Evolutionary conservation across 2,797 vertebrate species (phyloP).

Genomic region (Lateolabrax maculatus): DNA sequence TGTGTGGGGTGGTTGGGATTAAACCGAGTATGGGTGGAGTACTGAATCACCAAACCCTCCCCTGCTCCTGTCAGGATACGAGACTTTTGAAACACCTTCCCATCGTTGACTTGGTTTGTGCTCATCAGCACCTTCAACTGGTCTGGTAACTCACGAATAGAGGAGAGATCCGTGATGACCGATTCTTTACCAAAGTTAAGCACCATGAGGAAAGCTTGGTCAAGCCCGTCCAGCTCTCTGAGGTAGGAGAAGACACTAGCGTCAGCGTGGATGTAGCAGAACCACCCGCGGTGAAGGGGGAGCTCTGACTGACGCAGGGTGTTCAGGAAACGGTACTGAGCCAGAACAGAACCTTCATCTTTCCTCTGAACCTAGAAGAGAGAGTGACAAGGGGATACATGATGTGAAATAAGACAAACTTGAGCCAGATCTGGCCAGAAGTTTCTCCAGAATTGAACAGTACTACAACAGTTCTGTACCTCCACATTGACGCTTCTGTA

Average conservation of each 20-base stretch:
- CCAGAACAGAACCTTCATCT: slow-evolving; percentile 84
- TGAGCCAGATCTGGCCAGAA: background rate
- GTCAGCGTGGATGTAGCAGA: slow-evolving; percentile 89
- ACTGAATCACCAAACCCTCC: slow-evolving; percentile 92
- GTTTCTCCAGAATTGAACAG: background rate
- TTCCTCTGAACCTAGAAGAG: slow-evolving; percentile 86
- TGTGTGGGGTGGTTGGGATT: slow-evolving; percentile 79
- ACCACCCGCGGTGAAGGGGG: slow-evolving; percentile 91
- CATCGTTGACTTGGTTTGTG: slow-evolving; percentile 79
- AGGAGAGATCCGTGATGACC: slow-evolving; percentile 81
- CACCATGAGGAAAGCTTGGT: slow-evolving; percentile 89
- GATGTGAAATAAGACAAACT: background rate
- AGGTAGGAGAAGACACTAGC: slow-evolving; percentile 86
- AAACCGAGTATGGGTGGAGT: slow-evolving; percentile 81
- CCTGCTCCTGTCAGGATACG: slow-evolving; percentile 84
- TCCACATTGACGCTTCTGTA: slow-evolving; percentile 90
- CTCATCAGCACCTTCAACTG: slow-evolving; percentile 85
- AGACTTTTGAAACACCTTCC: slow-evolving; percentile 76
- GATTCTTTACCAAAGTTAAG: slow-evolving; percentile 90
- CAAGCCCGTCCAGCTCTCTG: slow-evolving; percentile 92
- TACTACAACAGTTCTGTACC: slow-evolving; percentile 76
- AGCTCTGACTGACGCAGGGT: slow-evolving; percentile 85
- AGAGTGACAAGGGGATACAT: background rate
- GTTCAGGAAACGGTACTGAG: slow-evolving; percentile 89
- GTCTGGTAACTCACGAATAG: slow-evolving; percentile 83